Evolutionary conservation across 2,888 invertebrate species (phyloP).

Genomic region (Tachina grossa): DNA sequence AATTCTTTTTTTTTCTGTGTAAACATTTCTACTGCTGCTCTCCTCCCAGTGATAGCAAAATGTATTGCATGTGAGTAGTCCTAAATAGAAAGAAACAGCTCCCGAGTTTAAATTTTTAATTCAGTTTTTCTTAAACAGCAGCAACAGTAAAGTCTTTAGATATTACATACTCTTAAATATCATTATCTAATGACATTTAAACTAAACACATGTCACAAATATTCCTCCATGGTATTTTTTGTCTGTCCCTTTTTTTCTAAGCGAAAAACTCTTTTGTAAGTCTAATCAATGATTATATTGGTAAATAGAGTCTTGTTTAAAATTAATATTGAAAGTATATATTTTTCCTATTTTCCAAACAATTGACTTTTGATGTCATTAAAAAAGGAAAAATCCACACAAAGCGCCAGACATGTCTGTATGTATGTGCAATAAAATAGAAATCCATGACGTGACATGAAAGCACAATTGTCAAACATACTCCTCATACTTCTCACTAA

Average conservation of each 20-base stretch:
- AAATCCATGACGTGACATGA: slow-evolving; percentile 68
- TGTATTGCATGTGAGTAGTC: no score
- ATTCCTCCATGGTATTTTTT: background rate
- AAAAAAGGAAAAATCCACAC: slow-evolving; percentile 17
- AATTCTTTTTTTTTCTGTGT: no score
- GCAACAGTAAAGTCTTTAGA: background rate
- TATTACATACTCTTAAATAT: background rate
- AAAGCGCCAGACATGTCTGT: background rate
- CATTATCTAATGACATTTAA: slow-evolving; percentile 46
- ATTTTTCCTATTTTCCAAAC: slow-evolving; percentile 79
- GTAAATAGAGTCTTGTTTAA: slow-evolving; percentile 56
- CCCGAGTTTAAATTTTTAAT: no score
- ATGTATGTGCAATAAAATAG: background rate
- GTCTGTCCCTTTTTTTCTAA: background rate
- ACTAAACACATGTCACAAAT: slow-evolving; percentile 64
- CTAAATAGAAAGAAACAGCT: no score
- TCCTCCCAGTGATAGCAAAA: no score
- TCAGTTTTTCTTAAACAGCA: no score
- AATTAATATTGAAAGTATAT: slow-evolving; percentile 58
- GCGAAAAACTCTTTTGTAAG: background rate
- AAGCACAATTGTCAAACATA: slow-evolving; percentile 46
- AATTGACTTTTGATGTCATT: slow-evolving; percentile 80
- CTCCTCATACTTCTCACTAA: background rate
- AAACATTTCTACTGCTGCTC: no score
- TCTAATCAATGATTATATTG: slow-evolving; percentile 30